Base-by-base conservation (phyloP, 2,888 invertebrate genomes). In the Dasypogon diadema region DNA sequence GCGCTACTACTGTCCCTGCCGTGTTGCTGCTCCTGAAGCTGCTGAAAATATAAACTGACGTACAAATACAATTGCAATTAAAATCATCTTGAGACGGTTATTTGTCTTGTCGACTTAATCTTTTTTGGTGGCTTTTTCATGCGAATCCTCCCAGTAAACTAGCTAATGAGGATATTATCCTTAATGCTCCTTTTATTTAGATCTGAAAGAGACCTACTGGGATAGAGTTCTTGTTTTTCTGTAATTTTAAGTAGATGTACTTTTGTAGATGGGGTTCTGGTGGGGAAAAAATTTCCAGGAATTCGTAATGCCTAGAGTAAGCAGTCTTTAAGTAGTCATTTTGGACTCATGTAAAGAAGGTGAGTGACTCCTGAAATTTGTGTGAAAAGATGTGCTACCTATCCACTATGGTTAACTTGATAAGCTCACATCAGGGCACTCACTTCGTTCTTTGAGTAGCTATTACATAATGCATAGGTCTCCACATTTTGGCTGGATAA, bases 141-240 rank as follows among this genome's bases (percentile, higher is more conserved):
- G 74, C 34, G 51, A 65, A 75, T 55, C 30, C 74, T 65, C 63
- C 55, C 60, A 73, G 74, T 48, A 75, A 76, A 77, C 77, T 74
- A 77, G 76, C 74, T 77, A 76, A 77, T 76, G 77, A 76, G 77
- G 77, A 76, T 70, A 76, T 75, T 77, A 77, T 75, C 75, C 77
- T 77, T 76, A 77, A 77, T 75, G 74, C 76, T 74, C 22, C 60
- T 77, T 77, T 74, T 77, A 77, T 77, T 75, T 74, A 75, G 58
- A 63, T 73, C 42, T 73, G 18, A 22, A 21, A 70, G 48, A 34
- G 70, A 54, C 54, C 21, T 51, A 12, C 48, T 42, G 12, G 42
- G 30, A n/a, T 42, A 42, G 42, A 42, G 42, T 12, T 42, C 2
- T 12, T 6, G 8, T 42, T 42, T 12, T 12, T 12, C n/a, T 42